Base-by-base conservation (phyloP, 30 jellyfish, hydroid and myxozoan species). In the Hydractinia symbiolongicarpus region DNA sequence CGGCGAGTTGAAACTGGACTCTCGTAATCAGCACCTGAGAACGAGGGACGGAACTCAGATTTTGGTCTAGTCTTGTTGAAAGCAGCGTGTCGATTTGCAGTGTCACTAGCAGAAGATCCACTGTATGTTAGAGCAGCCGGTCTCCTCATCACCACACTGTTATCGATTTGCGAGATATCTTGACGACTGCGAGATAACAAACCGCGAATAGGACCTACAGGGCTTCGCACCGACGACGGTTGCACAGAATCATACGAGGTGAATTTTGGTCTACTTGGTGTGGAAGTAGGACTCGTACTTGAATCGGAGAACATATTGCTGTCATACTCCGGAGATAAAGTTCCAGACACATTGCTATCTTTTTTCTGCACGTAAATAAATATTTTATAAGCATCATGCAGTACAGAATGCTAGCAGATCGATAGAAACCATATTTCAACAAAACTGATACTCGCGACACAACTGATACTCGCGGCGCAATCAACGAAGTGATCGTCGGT, bases 131-230 rank as follows among this genome's bases (percentile, higher is more conserved):
- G 5, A n/a, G 72, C 64, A 19, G 44, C 21, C 51, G 68, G 15
- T 16, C 53, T 55, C 30, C 83, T 78, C 3, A 81, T 54, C 15
- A 88, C 11, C 7, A 79, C 75, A 52, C 72, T 70, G 11, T 62
- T 81, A 68, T 86, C 95, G 14, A 76, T 73, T 13, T 61, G 66
- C 13, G 82, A 73, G 7, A 86, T 81, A 67, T 91, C 95, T 70
- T 72, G 93, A 15, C 95, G 95, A 79, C 98, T 86, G 60, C 91
- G 72, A 13, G 98, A 91, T 56, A 91, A 72, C 11, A 90, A 90
- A 4, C 95, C 62, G 10, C 98, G 93, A 44, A 91, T 91, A 16
- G 98, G 94, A 19, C 94, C 96, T 51, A 86, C 52, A 79, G 87
- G 56, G 54, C 74, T 64, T 64, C n/a, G 80, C 44, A 14, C 17